Conservation (phyloP, 2,113 vertebrate species). For the Pteropus alecto region DNA sequence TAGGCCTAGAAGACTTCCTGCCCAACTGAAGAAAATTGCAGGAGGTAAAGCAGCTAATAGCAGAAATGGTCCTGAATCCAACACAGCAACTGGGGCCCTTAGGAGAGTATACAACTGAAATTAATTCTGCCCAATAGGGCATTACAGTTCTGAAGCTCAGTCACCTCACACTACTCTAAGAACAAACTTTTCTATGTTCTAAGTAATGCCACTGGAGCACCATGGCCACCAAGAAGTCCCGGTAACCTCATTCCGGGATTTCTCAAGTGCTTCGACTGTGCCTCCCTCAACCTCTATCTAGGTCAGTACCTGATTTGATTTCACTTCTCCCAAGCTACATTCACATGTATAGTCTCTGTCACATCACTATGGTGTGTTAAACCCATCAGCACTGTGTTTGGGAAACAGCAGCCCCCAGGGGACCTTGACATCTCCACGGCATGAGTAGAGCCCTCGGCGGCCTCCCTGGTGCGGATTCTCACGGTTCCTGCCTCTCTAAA, state of each 20-base stretch:
- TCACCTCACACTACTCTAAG: neutral
- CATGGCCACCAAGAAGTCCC: constrained; percentile 32
- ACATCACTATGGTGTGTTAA: constrained; percentile 65
- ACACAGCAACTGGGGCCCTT: constrained; percentile 1
- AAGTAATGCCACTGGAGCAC: neutral
- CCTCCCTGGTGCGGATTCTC: constrained; percentile 75
- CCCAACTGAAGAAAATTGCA: neutral
- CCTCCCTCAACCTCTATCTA: constrained; percentile 28
- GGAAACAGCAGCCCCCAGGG: constrained; percentile 64
- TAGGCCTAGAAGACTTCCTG: neutral
- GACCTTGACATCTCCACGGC: constrained; percentile 61
- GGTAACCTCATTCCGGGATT: constrained; percentile 22
- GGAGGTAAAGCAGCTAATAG: neutral
- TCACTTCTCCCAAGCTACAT: constrained; percentile 16
- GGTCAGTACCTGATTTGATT: constrained; percentile 26
- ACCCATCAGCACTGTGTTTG: constrained; percentile 72
- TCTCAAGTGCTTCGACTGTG: constrained; percentile 51
- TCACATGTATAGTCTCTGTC: neutral
- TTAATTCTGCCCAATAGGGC: constrained; percentile 30
- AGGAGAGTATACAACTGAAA: constrained; percentile 11
- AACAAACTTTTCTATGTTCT: constrained; percentile 1
- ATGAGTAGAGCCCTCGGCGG: constrained; percentile 48
- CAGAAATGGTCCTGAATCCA: constrained; percentile 7
- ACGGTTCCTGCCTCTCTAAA: constrained; percentile 72
- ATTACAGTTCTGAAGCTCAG: constrained; percentile 28